Conservation (phyloP, 2,113 vertebrate genomes). For the Manacus vitellinus region DNA sequence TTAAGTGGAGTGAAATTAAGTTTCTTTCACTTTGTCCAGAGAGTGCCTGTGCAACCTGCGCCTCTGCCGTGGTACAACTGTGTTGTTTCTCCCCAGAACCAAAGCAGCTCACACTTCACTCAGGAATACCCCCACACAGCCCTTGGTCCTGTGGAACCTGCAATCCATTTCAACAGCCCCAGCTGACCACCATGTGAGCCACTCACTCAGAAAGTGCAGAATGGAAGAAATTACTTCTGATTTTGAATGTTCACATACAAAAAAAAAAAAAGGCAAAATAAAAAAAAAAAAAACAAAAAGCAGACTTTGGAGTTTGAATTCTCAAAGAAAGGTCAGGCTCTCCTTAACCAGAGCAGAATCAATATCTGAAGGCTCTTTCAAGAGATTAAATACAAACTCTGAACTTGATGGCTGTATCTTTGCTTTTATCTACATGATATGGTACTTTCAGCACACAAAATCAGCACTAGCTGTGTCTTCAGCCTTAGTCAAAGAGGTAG, state of each 20-base stretch:
- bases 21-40: background rate
- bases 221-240: background rate
- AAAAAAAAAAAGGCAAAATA: background rate
- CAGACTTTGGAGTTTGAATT: background rate
- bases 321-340: background rate
- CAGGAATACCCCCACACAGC: rapidly evolving
- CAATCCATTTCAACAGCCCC: background rate
- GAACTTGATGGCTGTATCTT: background rate
- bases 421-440: background rate
- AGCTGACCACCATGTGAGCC: background rate
- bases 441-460: background rate
- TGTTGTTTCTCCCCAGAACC: rapidly evolving
- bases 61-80: background rate
- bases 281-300: background rate
- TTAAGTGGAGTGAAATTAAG: background rate
- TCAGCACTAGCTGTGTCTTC: background rate
- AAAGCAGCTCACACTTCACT: background rate
- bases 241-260: background rate
- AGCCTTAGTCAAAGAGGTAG: background rate
- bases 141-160: background rate
- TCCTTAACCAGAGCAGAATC: background rate
- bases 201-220: background rate
- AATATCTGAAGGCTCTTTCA: background rate
- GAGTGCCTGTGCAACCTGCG: background rate
- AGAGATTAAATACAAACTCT: background rate